phyloP scores from a whole-genome alignment of 2,113 vertebrate species.

The Phasianus colchicus region DNA sequence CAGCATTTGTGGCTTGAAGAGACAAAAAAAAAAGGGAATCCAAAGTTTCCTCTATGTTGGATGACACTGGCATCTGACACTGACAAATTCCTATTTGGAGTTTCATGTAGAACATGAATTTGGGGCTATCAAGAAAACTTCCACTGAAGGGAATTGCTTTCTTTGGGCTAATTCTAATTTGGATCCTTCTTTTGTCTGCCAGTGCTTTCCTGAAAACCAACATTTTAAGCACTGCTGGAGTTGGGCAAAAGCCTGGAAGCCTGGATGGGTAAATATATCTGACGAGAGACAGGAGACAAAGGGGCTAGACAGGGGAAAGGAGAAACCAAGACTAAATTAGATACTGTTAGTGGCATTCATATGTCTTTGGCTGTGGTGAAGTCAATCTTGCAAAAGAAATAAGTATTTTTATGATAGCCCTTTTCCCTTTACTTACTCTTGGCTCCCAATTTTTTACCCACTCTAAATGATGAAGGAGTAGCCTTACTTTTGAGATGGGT shows the following conservation, averaged over 20 bases:
- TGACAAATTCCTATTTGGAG: neutral
- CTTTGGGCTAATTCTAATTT: neutral
- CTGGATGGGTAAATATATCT: constrained; percentile 56
- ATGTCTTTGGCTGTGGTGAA: constrained; percentile 39
- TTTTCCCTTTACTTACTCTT: constrained; percentile 14
- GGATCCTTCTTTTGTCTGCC: neutral
- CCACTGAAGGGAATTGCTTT: neutral
- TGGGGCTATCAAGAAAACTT: neutral
- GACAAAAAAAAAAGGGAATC: neutral
- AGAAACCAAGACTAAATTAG: constrained; percentile 63
- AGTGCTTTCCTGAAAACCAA: constrained; percentile 25
- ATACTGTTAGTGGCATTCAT: constrained; percentile 15
- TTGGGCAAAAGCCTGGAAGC: constrained; percentile 49
- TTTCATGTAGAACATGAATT: neutral
- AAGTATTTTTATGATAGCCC: neutral
- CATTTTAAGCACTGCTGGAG: constrained; percentile 10
- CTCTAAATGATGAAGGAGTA: neutral
- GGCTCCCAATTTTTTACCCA: neutral
- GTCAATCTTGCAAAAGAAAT: constrained; percentile 34
- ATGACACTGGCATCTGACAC: neutral
- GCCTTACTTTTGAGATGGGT: neutral
- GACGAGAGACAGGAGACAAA: constrained; percentile 62
- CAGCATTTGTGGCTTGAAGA: neutral
- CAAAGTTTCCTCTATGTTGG: neutral
- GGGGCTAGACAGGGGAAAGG: constrained; percentile 55